phyloP scores from a whole-genome alignment of 1,140 invertebrate genomes.

The Streblospio benedicti region DNA sequence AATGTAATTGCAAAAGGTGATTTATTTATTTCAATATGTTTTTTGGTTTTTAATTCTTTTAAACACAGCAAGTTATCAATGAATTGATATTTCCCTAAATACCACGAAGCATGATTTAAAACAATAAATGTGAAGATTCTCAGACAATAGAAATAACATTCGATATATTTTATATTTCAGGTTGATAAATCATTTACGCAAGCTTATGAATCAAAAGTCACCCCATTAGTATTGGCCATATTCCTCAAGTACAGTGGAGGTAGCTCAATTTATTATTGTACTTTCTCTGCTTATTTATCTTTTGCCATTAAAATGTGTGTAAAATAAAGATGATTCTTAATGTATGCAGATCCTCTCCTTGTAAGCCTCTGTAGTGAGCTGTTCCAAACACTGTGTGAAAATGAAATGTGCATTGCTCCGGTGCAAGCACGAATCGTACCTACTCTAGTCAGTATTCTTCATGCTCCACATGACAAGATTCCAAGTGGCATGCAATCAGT shows the following conservation, averaged over 20 bases:
- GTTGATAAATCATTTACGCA: slow-evolving; percentile 63
- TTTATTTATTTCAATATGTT: background rate
- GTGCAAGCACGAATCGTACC: slow-evolving; percentile 63
- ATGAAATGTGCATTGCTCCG: slow-evolving; percentile 54
- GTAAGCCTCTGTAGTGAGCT: slow-evolving; percentile 58
- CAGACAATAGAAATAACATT: no score
- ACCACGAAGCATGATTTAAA: no score
- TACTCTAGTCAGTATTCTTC: slow-evolving; percentile 61
- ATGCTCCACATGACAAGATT: slow-evolving; percentile 40
- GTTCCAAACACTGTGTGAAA: slow-evolving; percentile 59
- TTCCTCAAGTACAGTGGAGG: slow-evolving; percentile 60
- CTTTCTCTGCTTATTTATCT: background rate
- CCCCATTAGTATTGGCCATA: slow-evolving; percentile 61
- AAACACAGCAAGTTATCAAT: background rate
- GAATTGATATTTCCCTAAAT: slow-evolving; percentile 9
- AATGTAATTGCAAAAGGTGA: background rate
- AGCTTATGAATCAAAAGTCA: slow-evolving; percentile 58
- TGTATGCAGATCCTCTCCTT: slow-evolving; percentile 59
- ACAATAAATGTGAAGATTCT: no score
- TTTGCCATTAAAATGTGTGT: no score
- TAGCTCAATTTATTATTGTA: slow-evolving; percentile 26
- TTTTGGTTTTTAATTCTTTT: background rate
- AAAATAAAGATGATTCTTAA: no score
- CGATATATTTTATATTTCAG: slow-evolving; percentile 39
- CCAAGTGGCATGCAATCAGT: slow-evolving; percentile 38